These are phyloP conservation scores for Thryonomys swinderianus DNA, from an alignment of 2,113 vertebrate species.

Conservation along the genomic window DNA sequence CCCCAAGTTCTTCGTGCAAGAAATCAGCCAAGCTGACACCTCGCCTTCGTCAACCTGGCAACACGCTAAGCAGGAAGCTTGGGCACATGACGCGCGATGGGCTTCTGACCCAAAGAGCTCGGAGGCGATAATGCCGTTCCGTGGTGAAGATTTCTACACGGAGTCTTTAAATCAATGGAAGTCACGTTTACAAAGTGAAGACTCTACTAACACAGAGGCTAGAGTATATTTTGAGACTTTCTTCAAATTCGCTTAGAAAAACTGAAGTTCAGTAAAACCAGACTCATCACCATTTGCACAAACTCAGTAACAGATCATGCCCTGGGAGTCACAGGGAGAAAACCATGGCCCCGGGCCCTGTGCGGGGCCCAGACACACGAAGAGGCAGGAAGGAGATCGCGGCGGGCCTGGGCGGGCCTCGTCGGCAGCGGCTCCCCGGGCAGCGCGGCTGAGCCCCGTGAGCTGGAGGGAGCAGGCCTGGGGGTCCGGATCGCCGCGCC, in stretches of 20 bases:
- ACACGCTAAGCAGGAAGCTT: background rate
- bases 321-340: background rate
- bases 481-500: background rate
- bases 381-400: background rate
- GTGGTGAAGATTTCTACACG: background rate
- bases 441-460: background rate
- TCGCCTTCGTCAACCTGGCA: background rate
- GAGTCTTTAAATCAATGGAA: background rate
- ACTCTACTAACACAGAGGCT: background rate
- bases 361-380: background rate
- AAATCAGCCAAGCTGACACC: background rate
- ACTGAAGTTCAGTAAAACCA: background rate
- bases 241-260: background rate
- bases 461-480: too few relatives aligned
- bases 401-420: background rate
- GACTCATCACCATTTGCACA: background rate
- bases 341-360: background rate
- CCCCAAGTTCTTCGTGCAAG: background rate
- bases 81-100: background rate
- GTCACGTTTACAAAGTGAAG: background rate
- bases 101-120: background rate
- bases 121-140: background rate
- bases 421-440: too few relatives aligned
- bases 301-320: background rate
- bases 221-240: background rate